Evolutionary conservation across 1,140 invertebrate species (phyloP), one percentile per base, ranked within the genome.

Genomic region (Hylyphantes graminicola): DNA sequence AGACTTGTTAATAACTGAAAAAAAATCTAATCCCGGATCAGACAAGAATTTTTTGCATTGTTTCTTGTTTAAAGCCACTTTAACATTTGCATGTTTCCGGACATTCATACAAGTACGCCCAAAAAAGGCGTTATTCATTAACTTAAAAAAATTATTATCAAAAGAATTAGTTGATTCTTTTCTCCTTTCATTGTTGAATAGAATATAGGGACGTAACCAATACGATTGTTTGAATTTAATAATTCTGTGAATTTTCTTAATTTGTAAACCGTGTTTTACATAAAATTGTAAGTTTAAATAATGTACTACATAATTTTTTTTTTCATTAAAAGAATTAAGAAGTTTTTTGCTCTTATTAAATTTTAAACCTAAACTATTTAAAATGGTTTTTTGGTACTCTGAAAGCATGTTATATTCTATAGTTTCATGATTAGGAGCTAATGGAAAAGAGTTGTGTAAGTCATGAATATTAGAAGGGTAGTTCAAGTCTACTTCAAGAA

Each of bases 81-180:
- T 59, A 19, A 72, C 35, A 48, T 81, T 68, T n/a, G 8, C 13
- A 12, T 57, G 19, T 72, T 63, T 72, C 21, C 74, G 61, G 9
- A 51, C 64, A 86, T 91, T 90, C 86, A 91, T 89, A 86, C 91
- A 89, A 6, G 88, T 90, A 87, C 91, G 90, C 7, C 91, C 90
- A 88, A 91, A 90, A n/a, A 89, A 87, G 7, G 87, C 68, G 83
- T 91, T 90, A 77, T 90, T 90, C 87, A 90, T 88, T 7, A 90
- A 82, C 87, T 92, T 92, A 78, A 85, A 91, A 67, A 90, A 89
- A 75, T 91, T 88, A 87, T 91, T 90, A 86, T 90, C 88, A 86
- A 91, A 91, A 35, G 87, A 87, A 75, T 88, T 89, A 61, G 76
- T 89, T 13, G 90, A 89, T 53, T 86, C 57, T 76, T 86, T 87